Conservation (phyloP, 2,888 invertebrate species). For the Machimus rusticus region DNA sequence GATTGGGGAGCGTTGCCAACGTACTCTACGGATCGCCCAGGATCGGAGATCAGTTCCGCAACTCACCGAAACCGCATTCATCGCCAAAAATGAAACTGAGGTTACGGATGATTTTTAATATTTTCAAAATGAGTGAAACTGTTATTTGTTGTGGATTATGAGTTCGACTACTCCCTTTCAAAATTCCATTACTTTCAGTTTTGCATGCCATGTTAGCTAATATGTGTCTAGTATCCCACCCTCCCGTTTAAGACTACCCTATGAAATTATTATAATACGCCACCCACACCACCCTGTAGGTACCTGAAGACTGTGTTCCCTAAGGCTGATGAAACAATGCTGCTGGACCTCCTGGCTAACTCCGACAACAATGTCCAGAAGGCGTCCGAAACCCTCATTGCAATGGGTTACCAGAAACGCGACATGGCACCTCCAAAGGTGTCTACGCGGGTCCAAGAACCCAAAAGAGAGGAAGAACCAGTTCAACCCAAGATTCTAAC, state of each 20-base stretch:
- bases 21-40: slow-evolving; percentile 69
- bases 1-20: slow-evolving; percentile 70
- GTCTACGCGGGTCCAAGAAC: slow-evolving; percentile 62
- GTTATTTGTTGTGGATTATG: slow-evolving; percentile 11
- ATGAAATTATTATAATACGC: background rate
- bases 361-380: slow-evolving; percentile 91
- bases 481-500: slow-evolving; percentile 72
- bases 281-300: slow-evolving; percentile 64
- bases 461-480: slow-evolving; percentile 51
- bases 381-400: slow-evolving; percentile 80
- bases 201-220: slow-evolving; percentile 19
- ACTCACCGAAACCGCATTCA: slow-evolving; percentile 73
- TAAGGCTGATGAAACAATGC: slow-evolving; percentile 86
- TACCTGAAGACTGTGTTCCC: slow-evolving; percentile 92
- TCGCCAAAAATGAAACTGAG: slow-evolving; percentile 94
- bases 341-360: slow-evolving; percentile 82
- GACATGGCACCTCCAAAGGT: slow-evolving; percentile 71
- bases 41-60: slow-evolving; percentile 66
- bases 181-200: background rate
- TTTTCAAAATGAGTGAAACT: background rate
- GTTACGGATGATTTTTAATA: slow-evolving; percentile 61
- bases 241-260: background rate
- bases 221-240: background rate
- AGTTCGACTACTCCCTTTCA: background rate
- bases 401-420: slow-evolving; percentile 83